Percentiles rank a stretch among this genome's conserved stretches.
Evolutionary conservation across 2,113 vertebrate species (phyloP).

Genomic region (Ranitomeya imitator): DNA sequence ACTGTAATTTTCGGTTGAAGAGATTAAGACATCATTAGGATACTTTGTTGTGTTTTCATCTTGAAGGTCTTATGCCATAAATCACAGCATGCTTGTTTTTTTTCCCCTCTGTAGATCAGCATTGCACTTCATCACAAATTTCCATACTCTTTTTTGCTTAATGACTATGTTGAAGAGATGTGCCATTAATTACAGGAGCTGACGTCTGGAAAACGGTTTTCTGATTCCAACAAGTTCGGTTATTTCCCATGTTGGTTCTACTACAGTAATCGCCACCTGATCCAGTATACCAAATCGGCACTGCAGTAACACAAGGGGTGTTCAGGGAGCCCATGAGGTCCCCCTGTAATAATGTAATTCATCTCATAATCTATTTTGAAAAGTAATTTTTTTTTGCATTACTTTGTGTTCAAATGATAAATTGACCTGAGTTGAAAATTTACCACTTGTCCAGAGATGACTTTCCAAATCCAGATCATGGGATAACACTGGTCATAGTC

Average conservation of each 20-base stretch:
- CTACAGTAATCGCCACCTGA: not conserved
- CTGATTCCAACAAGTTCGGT: not conserved
- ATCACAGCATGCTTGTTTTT: slow-evolving; percentile 16
- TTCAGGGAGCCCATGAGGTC: not conserved
- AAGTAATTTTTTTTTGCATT: not conserved
- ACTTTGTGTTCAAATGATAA: too few relatives aligned
- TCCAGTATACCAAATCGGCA: not conserved
- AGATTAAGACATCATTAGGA: not conserved
- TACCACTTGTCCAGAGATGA: not conserved
- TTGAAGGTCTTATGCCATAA: slow-evolving; percentile 12
- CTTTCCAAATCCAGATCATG: not conserved
- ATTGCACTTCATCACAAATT: not conserved
- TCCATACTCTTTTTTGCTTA: slow-evolving; percentile 34
- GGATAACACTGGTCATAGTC: not conserved
- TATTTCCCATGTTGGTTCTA: not conserved
- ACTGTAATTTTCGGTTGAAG: not conserved
- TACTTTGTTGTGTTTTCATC: not conserved
- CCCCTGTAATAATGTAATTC: not conserved
- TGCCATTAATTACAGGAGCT: not conserved
- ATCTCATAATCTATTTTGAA: not conserved
- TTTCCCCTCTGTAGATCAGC: not conserved
- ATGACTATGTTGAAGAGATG: slow-evolving; percentile 13
- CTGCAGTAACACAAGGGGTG: not conserved
- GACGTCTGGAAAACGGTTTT: not conserved
- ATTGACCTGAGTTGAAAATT: not conserved